These are phyloP conservation scores for Machaerirhynchus nigripectus DNA, from an alignment of 2,113 vertebrate species.

Conservation along the genomic window DNA sequence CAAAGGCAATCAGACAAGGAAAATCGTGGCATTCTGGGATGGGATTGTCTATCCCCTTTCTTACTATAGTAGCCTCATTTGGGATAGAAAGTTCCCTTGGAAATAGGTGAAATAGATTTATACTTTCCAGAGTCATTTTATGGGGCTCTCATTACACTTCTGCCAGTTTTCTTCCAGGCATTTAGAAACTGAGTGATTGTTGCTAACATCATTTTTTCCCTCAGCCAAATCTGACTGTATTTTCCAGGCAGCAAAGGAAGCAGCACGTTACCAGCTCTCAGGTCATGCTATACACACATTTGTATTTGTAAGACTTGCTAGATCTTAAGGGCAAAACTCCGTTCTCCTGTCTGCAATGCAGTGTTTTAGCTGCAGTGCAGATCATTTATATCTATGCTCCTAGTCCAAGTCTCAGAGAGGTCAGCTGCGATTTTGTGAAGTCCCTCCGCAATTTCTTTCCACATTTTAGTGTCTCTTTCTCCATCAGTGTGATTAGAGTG, in stretches of 20 bases:
- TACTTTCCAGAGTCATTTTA: neutral
- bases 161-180: neutral
- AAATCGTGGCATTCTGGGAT: neutral
- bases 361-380: slow-evolving; percentile 49
- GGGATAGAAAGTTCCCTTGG: neutral
- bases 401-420: neutral
- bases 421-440: slow-evolving; percentile 18
- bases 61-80: neutral
- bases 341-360: slow-evolving; percentile 42
- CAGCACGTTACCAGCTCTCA: neutral
- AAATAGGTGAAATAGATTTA: neutral
- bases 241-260: neutral
- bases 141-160: neutral
- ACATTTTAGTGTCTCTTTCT: neutral
- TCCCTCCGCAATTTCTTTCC: neutral
- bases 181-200: neutral
- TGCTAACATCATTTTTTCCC: neutral
- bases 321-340: neutral
- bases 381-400: neutral
- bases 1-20: neutral
- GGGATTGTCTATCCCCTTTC: neutral
- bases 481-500: neutral
- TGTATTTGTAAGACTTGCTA: neutral
- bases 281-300: neutral
- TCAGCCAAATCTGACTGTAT: neutral